Base-by-base conservation (phyloP, 2,888 invertebrate species). In the Meliscaeva auricollis region DNA sequence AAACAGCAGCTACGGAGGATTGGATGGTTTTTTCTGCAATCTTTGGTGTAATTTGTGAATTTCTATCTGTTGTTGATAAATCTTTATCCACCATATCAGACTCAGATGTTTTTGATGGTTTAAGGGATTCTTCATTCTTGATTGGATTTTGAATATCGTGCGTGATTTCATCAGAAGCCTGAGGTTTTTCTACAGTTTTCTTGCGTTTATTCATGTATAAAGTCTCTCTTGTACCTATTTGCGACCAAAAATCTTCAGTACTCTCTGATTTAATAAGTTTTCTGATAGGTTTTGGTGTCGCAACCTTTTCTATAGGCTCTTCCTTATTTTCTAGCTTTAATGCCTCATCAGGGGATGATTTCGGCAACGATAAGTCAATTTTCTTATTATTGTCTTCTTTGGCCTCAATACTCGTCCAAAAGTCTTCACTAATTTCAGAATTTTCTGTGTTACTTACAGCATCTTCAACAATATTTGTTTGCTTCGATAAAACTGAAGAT, bases 191-290 rank as follows among this genome's bases (percentile, higher is more conserved):
- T n/a, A n/a, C n/a, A n/a, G n/a, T n/a, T 90, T 94, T 93, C 89
- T 93, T 94, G 81, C 94, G 93, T 88, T 94, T 93, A 69, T 91
- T 91, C 89, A 94, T 93, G 89, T 94, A 94, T 50, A 95, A 91
- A n/a, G 95, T 94, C 91, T 95, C 95, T 80, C 95, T 92, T 87
- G 94, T 93, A 4, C 94, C 95, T 83, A 95, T 94, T 91, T 93
- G 93, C 30, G 93, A 93, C 95, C 95, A 95, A 91, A 95, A 95
- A 89, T 95, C 94, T 74, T 92, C 91, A 2, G 90, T 90, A 70
- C 91, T 92, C 1, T 91, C 91, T 1, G 92, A 91, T 80, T 66
- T 66, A 0, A 13, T 1, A 5, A 66, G 1, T 50, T 48, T 66
- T 38, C n/a, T 20, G 1, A 48, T 50, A 9, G 48, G 66, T 22